Evolutionary conservation across 2,113 vertebrate species (phyloP).

Genomic region (Lycocorax pyrrhopterus): DNA sequence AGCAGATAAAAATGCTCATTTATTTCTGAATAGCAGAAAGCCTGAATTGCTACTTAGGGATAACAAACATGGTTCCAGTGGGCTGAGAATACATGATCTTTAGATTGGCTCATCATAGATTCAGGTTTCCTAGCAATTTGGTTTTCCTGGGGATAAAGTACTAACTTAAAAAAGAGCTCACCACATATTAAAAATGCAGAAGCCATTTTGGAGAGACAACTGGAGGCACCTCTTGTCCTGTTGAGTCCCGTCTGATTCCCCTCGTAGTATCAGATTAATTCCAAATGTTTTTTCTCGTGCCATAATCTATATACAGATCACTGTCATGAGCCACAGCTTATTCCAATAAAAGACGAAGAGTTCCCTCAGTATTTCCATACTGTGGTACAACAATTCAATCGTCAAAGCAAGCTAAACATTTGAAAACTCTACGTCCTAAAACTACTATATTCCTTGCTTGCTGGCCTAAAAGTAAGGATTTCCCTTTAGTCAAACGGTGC

Average conservation of each 20-base stretch:
- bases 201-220: neutral
- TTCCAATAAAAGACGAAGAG: neutral
- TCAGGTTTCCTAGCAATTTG: neutral
- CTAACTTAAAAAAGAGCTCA: neutral
- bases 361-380: neutral
- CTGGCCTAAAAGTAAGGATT: neutral
- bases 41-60: neutral
- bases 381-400: neutral
- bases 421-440: neutral
- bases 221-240: neutral
- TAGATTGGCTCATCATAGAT: neutral
- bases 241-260: neutral
- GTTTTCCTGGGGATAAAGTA: neutral
- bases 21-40: neutral
- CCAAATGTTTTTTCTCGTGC: neutral
- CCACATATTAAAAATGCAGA: neutral
- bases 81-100: neutral
- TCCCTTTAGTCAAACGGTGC: neutral
- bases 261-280: neutral
- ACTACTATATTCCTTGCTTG: neutral
- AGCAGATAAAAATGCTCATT: slow-evolving; percentile 30
- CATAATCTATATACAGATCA: neutral
- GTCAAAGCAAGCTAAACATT: neutral
- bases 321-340: neutral
- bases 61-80: neutral